Evolutionary conservation across 2,888 invertebrate genomes (phyloP).

Genomic region (Eucera pruinosa): DNA sequence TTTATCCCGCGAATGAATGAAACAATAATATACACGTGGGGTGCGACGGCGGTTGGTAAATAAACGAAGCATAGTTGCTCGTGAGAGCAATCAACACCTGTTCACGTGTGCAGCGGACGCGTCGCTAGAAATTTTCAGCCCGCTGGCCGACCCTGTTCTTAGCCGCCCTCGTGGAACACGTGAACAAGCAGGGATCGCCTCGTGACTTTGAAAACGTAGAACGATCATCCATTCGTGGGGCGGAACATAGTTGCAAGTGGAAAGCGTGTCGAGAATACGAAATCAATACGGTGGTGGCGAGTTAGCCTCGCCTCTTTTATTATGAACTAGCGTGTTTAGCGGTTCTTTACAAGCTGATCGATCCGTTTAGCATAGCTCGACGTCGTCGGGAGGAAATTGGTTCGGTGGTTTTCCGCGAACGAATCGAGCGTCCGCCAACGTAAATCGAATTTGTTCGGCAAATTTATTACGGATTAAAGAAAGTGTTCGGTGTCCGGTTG

Average conservation of each 20-base stretch:
- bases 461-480: not conserved
- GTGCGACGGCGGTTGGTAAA: too few species aligned
- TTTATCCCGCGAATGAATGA: too few species aligned
- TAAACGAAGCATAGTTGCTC: not conserved
- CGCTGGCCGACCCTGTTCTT: not conserved
- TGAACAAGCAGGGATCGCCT: not conserved
- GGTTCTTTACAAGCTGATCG: constrained; percentile 53
- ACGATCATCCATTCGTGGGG: not conserved
- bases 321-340: constrained; percentile 44
- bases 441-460: constrained; percentile 2
- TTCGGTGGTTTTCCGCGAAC: constrained; percentile 25
- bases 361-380: constrained; percentile 49
- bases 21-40: too few species aligned
- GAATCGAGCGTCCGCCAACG: constrained; percentile 6
- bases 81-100: not conserved
- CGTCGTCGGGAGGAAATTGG: constrained; percentile 17
- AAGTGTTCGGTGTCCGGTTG: too few species aligned
- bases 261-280: not conserved
- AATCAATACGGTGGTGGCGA: constrained; percentile 40
- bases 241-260: constrained; percentile 4
- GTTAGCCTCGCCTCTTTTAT: constrained; percentile 42
- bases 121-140: not conserved
- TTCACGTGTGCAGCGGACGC: not conserved
- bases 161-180: constrained; percentile 1
- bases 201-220: constrained; percentile 1